Base-by-base conservation (phyloP, 2,888 invertebrate species). In the Tupiocoris notatus region DNA sequence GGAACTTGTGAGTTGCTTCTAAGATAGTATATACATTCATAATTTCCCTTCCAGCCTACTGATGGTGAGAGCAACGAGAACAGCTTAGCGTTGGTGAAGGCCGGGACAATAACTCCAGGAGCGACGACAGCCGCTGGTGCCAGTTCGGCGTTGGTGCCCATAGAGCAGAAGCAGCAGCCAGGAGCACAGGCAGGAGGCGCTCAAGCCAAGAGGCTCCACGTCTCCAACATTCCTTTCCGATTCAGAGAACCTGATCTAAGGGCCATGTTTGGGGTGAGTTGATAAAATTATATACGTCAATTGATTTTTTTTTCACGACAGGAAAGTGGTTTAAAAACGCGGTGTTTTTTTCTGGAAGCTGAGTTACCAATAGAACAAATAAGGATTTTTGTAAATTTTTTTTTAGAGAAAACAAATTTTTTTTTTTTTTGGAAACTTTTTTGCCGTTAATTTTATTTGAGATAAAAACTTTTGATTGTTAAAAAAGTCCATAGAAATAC, bases 161-260 rank as follows among this genome's bases (percentile, higher is more conserved):
- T 73, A 12, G 73, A 73, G 62, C 73, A 61, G 54, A 73, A 73
- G 23, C 21, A 61, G 3, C 18, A 77, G 77, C 86, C 82, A 84
- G 86, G 81, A 84, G 39, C 39, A 12, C 86, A 70, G 39, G 65
- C 76, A 9, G 67, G 54, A 6, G 70, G 68, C 20, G 67, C 77
- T 17, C 94, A 94, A 84, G 96, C 94, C 82, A 98, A 99, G 86
- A 89, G 99, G 84, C 90, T 99, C 82, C 98, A 99, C 86, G 98
- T 99, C 84, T 98, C 97, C 84, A 99, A 99, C 89, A 99, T 99
- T 88, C 99, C 99, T 83, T 99, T 99, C 89, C 90, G 98, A 85
- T 99, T 98, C 88, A 91, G 98, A 87, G 98, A 99, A 88, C 97
- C 97, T 80, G 98, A 99, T 87, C 90, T 99, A 81, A 91, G 97